Base-by-base conservation (phyloP, 2,113 vertebrate genomes). In the Pontoporia blainvillei region DNA sequence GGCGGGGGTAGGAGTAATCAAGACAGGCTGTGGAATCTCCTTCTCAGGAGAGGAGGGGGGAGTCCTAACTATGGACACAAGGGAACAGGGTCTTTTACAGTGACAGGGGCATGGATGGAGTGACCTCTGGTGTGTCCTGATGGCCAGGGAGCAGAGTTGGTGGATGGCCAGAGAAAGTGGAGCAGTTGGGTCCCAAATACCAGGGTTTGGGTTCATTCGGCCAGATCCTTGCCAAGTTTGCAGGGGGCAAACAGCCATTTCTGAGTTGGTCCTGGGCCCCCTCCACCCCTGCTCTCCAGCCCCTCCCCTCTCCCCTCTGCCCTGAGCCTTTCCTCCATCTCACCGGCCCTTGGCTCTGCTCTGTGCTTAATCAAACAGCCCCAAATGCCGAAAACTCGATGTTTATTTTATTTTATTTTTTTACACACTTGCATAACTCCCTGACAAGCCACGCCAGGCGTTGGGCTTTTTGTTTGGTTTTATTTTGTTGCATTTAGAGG, bases 371-470 rank as follows among this genome's bases (percentile, higher is more conserved):
- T 98, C 98, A 98, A 98, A 98, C 97, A 97, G 84, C 87, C 87
- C 71, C 71, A 98, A 98, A 98, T 95, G 96, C 96, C 12, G 92
- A 97, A 97, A 98, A 97, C 87, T 87, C 96, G 92, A 57, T 98
- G 98, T 98, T 98, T 98, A 98, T 98, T 98, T 98, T 98, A 98
- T 98, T 98, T 98, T 98, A 97, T 98, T 98, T 98, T 98, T 97
- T 98, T 98, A 96, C 96, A 98, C 98, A 98, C 98, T 98, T 98
- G 98, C 98, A 98, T 98, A 98, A 98, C 97, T 98, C 97, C 95
- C 97, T 81, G 87, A 98, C 96, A 93, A 98, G 90, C 96, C 96
- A 97, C 96, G 96, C 97, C 98, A 97, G 95, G 95, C 96, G 5
- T 64, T 97, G 91, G 96, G 96, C 95, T 97, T 98, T 97, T 98